Evolutionary conservation across 2,888 invertebrate species (phyloP), one percentile per base, ranked within the genome.

Genomic region (Automeris io): DNA sequence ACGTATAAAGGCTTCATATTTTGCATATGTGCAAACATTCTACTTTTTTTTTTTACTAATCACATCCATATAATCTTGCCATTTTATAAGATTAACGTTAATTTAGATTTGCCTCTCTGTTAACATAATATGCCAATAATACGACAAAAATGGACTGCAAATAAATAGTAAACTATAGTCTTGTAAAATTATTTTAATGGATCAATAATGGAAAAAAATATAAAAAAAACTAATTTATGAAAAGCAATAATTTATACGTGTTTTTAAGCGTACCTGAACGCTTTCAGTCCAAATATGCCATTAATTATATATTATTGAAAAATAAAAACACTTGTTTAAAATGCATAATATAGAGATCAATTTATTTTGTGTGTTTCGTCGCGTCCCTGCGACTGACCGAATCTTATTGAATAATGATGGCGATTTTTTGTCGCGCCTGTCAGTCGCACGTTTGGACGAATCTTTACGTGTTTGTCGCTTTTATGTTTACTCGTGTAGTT

Each of bases 31-130:
- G 26, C 9, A 16, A 16, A 16, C 2, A 16, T 8, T 2, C 40
- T 37, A 39, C 45, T 46, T 48, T 44, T 49, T 33, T 41, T 35
- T 43, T 35, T 26, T 42, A 38, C 32, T 38, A 35, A 26, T 22
- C 24, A 57, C 57, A 54, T 46, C 44, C 48, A 53, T 49, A 53
- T 40, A 45, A 47, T 77, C 76, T 77, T 77, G 76, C 76, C 76
- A 70, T 60, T 58, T 52, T 54, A 46, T 59, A 54, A 49, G 38
- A 46, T 50, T 54, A 57, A 54, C 40, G 36, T 35, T 46, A 54
- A 47, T 37, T 36, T 45, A 43, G 45, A 45, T 39, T 44, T 47
- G 57, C 59, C 59, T 59, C 63, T 60, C 45, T 54, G 51, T 21
- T 25, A 26, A 23, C 22, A 35, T 39, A 23, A 35, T 41, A 43